Percentiles rank a stretch among this genome's conserved stretches.
Evolutionary conservation across 2,888 invertebrate genomes (phyloP).

Genomic region (Lithophane ornitopus): DNA sequence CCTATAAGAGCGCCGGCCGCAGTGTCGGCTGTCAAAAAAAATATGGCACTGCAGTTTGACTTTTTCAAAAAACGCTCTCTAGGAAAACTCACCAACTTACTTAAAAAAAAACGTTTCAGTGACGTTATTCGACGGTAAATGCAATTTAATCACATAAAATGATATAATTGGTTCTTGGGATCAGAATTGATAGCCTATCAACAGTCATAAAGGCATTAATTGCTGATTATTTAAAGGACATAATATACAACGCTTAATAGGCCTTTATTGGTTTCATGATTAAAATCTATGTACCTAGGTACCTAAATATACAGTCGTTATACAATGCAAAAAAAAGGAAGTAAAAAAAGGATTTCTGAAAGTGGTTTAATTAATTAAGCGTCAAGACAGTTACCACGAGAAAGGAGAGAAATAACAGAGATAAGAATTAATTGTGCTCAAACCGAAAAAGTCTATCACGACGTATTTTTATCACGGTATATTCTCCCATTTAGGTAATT

Average conservation of each 20-base stretch:
- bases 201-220: slow-evolving; percentile 2
- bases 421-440: no score
- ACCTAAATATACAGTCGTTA: neutral
- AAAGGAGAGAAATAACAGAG: neutral
- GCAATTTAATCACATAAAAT: neutral
- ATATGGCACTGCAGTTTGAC: no score
- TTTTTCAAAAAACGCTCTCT: no score
- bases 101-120: no score
- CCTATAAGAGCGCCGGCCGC: no score
- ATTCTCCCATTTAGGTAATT: neutral
- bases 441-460: neutral
- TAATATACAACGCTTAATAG: slow-evolving; percentile 21
- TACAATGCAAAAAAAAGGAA: neutral
- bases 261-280: slow-evolving; percentile 12
- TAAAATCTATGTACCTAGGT: slow-evolving; percentile 1
- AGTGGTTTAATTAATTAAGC: neutral
- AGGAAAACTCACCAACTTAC: no score
- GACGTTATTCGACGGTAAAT: no score
- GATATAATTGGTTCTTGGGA: neutral
- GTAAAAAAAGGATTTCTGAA: neutral
- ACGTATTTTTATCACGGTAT: neutral
- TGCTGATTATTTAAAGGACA: neutral
- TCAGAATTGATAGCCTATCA: neutral
- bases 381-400: neutral
- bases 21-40: no score